Conservation (phyloP, 2,888 invertebrate genomes). For the Phengaris alcon region DNA sequence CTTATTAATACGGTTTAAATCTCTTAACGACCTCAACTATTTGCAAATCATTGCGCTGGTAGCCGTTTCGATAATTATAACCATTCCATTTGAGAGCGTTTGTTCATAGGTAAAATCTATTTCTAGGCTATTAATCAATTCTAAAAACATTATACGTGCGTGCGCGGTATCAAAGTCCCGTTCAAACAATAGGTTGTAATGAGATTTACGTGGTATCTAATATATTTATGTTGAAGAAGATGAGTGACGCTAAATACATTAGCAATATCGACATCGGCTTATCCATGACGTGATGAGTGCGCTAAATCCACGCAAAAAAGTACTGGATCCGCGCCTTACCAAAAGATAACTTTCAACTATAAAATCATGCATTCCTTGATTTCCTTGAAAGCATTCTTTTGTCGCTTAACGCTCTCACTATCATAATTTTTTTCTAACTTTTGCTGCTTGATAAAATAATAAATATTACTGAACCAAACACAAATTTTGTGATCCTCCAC, state of each 20-base stretch:
- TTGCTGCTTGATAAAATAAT: too few relatives aligned
- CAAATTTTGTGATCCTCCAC: too few relatives aligned
- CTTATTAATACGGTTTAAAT: background rate
- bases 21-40: background rate
- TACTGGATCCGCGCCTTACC: too few relatives aligned
- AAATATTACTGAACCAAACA: too few relatives aligned
- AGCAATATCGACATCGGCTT: background rate
- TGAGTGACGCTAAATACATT: conserved; percentile 5
- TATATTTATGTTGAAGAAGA: conserved; percentile 10
- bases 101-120: background rate
- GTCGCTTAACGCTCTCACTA: too few relatives aligned
- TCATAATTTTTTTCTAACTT: too few relatives aligned
- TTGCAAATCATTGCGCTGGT: background rate
- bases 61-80: background rate
- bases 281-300: background rate
- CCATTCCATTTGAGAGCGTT: background rate
- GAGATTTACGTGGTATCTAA: conserved; percentile 7
- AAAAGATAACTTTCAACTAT: too few relatives aligned
- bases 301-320: too few relatives aligned
- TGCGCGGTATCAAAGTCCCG: conserved; percentile 1
- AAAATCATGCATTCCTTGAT: too few relatives aligned
- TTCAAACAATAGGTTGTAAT: background rate
- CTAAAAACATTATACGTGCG: background rate
- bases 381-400: too few relatives aligned
- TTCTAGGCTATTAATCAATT: conserved; percentile 12